Base-by-base conservation (phyloP, 2,888 invertebrate species). In the Scaptomyza reducta region DNA sequence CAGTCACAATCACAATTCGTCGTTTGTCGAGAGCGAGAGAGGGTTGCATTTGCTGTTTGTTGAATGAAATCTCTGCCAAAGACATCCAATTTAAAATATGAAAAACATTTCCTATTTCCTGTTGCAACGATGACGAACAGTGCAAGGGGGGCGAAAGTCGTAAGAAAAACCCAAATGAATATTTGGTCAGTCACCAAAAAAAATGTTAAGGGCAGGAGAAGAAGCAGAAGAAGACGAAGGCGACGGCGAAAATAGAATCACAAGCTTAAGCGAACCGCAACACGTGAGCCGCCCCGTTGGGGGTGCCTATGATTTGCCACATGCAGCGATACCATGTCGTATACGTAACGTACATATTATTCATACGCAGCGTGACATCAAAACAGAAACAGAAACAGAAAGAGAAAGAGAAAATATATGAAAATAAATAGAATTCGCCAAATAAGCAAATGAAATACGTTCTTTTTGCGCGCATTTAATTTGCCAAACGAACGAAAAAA, bases 31-130 rank as follows among this genome's bases (percentile, higher is more conserved):
- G 41, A 22, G 11, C 1, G 6, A 27, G 27, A 22, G 27, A 27
- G 6, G 31, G 31, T 27, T 27, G 31, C 31, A 31, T 31, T 31
- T 31, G 9, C 27, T 14, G 33, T 44, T 70, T 33, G 49, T 44
- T 70, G 76, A 66, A 66, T 66, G 71, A 74, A 71, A 44, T 53
- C 55, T 75, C 55, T 75, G 73, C 72, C 73, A 74, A 66, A 71
- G 77, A 13, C 58, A 73, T 68, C 85, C 77, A 86, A 87, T 87
- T 86, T 75, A 78, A 78, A 77, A 79, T 84, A 70, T 86, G 80
- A 85, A 80, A 74, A 88, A 72, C 88, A 86, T 85, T 85, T 85
- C 84, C 88, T 73, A 83, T 80, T 85, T 88, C 87, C 88, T 86
- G 86, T 74, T 22, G 50, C 50, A 50, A 50, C 13, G 49, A 50